Conservation (phyloP, 2,113 vertebrate species). For the Onychostoma macrolepis region DNA sequence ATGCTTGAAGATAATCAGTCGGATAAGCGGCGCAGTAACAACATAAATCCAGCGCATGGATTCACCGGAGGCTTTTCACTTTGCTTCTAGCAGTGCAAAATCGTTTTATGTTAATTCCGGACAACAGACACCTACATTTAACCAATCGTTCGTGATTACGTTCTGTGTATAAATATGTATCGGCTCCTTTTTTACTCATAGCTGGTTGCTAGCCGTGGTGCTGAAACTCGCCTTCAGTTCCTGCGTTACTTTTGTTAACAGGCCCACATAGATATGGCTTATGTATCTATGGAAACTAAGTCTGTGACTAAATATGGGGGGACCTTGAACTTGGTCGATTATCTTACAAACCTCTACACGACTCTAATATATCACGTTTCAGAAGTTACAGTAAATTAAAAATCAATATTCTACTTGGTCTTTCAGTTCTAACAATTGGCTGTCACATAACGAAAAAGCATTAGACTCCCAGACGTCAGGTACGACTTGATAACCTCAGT, state of each 20-base stretch:
- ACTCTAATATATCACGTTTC: background rate
- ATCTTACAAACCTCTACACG: background rate
- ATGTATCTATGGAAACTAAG: background rate
- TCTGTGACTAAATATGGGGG: background rate
- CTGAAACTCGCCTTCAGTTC: constrained; percentile 48
- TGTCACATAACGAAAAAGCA: background rate
- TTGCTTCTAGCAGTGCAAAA: background rate
- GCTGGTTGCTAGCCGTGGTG: constrained; percentile 59
- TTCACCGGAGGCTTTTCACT: background rate
- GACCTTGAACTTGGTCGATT: constrained; percentile 30
- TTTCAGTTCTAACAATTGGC: background rate
- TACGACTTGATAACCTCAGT: background rate
- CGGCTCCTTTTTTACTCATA: background rate
- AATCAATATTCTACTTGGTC: constrained; percentile 21
- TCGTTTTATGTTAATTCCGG: background rate
- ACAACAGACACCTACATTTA: background rate
- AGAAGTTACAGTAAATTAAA: constrained; percentile 20
- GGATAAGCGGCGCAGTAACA: constrained; percentile 33
- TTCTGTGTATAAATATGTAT: background rate
- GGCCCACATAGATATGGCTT: background rate
- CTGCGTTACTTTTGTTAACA: background rate
- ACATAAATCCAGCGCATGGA: constrained; percentile 7
- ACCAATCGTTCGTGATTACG: background rate
- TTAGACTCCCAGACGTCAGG: background rate
- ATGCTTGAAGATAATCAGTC: constrained; percentile 22